These are phyloP conservation scores for Cheilosia urbana DNA, from an alignment of 2,888 invertebrate species.

Conservation along the genomic window DNA sequence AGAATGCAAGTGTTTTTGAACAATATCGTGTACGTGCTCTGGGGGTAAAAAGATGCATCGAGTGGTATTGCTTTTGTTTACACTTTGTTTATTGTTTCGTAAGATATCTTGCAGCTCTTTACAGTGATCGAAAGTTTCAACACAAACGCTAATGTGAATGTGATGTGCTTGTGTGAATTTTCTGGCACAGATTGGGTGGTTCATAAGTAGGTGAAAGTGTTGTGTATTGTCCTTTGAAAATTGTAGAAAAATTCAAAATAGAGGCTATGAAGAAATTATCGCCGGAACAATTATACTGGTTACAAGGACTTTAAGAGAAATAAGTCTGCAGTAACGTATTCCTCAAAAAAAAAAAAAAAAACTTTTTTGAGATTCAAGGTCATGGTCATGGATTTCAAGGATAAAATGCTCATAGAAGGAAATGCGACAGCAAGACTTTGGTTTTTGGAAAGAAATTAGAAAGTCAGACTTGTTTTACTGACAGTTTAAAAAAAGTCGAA, in stretches of 20 bases:
- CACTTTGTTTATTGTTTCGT: constrained; percentile 10
- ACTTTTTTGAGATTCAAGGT: no score
- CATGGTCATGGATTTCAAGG: no score
- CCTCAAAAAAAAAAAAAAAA: no score
- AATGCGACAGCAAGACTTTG: no score
- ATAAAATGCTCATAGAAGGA: no score
- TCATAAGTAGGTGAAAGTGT: neutral
- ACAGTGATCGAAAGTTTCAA: constrained; percentile 47
- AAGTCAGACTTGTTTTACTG: no score
- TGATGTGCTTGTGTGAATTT: neutral
- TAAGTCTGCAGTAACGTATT: no score
- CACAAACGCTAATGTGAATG: constrained; percentile 12
- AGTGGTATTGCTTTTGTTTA: constrained; percentile 17
- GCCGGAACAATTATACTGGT: no score
- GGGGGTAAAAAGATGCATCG: neutral
- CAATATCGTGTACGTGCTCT: constrained; percentile 64
- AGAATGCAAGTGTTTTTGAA: constrained; percentile 22
- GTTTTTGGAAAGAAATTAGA: no score
- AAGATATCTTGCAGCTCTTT: neutral
- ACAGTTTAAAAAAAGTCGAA: no score
- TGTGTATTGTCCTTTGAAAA: neutral
- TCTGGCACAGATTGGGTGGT: constrained; percentile 4
- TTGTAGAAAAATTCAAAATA: neutral
- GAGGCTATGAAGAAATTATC: no score
- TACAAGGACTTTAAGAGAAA: no score